Percentiles rank a stretch among this genome's conserved stretches.
Conservation (phyloP, 53 echinoderm and acorn worm genomes). For the Paelopatides confundens region DNA sequence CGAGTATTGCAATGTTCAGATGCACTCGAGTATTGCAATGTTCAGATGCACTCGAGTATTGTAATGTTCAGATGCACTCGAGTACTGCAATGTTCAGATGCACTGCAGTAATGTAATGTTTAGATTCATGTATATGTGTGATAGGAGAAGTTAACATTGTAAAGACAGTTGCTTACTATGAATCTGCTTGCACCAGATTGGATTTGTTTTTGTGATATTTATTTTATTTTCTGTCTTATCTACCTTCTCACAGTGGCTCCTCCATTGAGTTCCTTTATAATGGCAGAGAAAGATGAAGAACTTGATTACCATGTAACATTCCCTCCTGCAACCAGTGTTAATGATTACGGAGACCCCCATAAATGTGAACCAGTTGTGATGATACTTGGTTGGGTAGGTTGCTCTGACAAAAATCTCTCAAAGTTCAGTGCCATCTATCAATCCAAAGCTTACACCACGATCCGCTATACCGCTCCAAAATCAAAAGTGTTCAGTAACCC, state of each 20-base stretch:
- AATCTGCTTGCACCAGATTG: too few species aligned
- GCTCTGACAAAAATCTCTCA: constrained; percentile 80
- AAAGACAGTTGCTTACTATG: too few species aligned
- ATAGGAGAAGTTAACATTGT: too few species aligned
- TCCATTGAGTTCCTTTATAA: not conserved
- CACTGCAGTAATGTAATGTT: too few species aligned
- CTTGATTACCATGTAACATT: constrained; percentile 96
- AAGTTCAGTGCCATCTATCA: constrained; percentile 93
- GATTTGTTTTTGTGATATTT: too few species aligned
- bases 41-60: too few species aligned
- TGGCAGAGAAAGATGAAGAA: constrained; percentile 58
- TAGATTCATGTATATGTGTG: too few species aligned
- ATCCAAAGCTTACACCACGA: constrained; percentile 81
- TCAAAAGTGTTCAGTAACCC: constrained; percentile 52
- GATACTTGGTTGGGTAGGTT: constrained; percentile 91
- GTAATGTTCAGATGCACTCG: too few species aligned
- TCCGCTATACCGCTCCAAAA: constrained; percentile 78
- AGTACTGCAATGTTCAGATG: too few species aligned
- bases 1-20: too few species aligned
- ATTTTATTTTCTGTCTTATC: not conserved
- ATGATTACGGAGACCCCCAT: constrained; percentile 22
- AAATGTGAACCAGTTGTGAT: constrained; percentile 83
- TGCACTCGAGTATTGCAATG: too few species aligned
- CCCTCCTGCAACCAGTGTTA: constrained; percentile 71
- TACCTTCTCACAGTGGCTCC: not conserved